Base-by-base conservation (phyloP, 2,797 vertebrate genomes). In the Botia almorhae region DNA sequence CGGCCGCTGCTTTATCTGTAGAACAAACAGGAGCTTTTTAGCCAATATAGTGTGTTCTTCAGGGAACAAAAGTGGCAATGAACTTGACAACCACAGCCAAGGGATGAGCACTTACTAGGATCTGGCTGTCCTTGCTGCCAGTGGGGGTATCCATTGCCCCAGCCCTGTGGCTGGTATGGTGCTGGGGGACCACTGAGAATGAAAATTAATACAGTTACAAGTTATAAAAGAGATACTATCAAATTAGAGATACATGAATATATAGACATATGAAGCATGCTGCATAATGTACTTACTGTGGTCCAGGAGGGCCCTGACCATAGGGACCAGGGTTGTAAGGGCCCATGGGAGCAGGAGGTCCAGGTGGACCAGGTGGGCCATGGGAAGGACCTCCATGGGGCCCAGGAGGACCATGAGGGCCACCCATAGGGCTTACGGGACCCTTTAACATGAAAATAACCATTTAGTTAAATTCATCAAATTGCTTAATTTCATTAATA, bases 91-190 rank as follows among this genome's bases (percentile, higher is more conserved):
- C 10, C 29, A 76, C 1, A 17, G 2, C 1, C 26, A 63, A 50
- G 14, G 29, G 39, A 10, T 1, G n/a, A 53, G 5, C 4, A 91
- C 95, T 93, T 92, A 99, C 98, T 97, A 88, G 98, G 98, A 88
- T 99, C 98, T 82, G 96, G 97, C 73, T 97, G 98, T 75, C 96
- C 96, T 82, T 97, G 98, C 83, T 99, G 98, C 98, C 98, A 99
- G 82, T 98, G 97, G 1, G 96, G 97, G 88, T 98, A 99, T 33
- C 97, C 95, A 75, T 98, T 99, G 81, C 97, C 98, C 98, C 98
- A 99, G 56, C 98, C 98, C 82, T 99, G 98, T 81, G 97, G 96
- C 88, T 97, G 97, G 85, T 99, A 99, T 0, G 96, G 98, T 10
- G 97, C 97, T 79, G 97, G 98, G 86, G 98, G 98, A 76, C 97